A percentile compares a stretch with the other conserved stretches of the same genome.
phyloP scores from a whole-genome alignment of 2,888 invertebrate genomes.

The Harpalus rubripes region DNA sequence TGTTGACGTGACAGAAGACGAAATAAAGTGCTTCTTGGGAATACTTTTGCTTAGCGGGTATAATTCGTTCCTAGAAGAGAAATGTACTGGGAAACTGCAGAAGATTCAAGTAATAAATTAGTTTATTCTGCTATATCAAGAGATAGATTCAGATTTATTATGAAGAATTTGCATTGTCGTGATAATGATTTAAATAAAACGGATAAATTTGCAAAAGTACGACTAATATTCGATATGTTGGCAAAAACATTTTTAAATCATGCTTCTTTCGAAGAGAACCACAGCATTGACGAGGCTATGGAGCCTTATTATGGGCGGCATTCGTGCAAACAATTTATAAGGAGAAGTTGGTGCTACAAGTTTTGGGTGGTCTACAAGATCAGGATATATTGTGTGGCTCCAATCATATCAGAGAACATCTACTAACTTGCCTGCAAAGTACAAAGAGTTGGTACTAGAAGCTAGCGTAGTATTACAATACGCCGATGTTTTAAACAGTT shows the following conservation, averaged over 20 bases:
- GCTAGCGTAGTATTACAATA: conserved; percentile 67
- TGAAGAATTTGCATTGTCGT: too few species aligned
- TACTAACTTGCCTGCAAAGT: conserved; percentile 61
- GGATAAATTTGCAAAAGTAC: too few species aligned
- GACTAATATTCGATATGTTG: conserved; percentile 21
- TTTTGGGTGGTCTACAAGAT: conserved; percentile 68
- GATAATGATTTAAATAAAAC: too few species aligned
- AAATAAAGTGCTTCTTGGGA: conserved; percentile 63
- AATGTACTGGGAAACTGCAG: too few species aligned
- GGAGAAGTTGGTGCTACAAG: conserved; percentile 69
- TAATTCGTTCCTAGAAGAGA: too few species aligned
- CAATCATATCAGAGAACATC: too few species aligned
- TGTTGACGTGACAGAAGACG: conserved; percentile 1
- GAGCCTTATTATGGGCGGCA: conserved; percentile 69
- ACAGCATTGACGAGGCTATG: conserved; percentile 69
- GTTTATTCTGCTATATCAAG: too few species aligned
- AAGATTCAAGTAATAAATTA: too few species aligned
- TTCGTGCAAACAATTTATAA: conserved; percentile 71
- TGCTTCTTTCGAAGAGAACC: conserved; percentile 64
- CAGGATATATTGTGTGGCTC: too few species aligned
- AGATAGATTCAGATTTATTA: too few species aligned
- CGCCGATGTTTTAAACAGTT: conserved; percentile 52
- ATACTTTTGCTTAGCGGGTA: too few species aligned
- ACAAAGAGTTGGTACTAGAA: conserved; percentile 67
- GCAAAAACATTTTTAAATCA: conserved; percentile 40